Percentiles rank a stretch among this genome's conserved stretches.
Conservation (phyloP, 1,140 invertebrate species). For the Plectrocnemia conspersa region DNA sequence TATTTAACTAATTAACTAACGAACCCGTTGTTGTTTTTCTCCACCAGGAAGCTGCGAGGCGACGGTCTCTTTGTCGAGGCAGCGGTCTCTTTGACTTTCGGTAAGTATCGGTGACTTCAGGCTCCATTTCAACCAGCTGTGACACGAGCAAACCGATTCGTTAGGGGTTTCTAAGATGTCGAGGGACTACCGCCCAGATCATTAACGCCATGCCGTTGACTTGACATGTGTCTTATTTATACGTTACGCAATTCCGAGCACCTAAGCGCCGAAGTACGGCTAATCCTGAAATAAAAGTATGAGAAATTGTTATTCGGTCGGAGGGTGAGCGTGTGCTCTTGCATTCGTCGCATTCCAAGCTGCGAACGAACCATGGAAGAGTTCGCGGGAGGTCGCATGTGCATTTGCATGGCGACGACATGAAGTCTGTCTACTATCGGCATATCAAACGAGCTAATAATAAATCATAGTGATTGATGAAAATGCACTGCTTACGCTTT, state of each 20-base stretch:
- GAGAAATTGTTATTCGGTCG: too few species aligned
- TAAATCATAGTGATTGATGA: conserved; percentile 4
- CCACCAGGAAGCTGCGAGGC: too few species aligned
- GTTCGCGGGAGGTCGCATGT: conserved; percentile 4
- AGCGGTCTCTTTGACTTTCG: conserved; percentile 4
- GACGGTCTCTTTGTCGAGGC: background rate
- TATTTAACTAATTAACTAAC: too few species aligned
- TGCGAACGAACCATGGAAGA: too few species aligned
- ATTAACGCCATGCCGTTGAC: conserved; percentile 8
- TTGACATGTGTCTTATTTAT: too few species aligned
- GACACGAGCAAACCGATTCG: background rate
- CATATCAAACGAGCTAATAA: background rate
- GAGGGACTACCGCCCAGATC: conserved; percentile 4
- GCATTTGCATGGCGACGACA: background rate
- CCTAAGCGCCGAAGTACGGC: background rate
- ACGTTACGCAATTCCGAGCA: too few species aligned
- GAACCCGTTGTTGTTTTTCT: too few species aligned
- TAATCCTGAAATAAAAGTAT: background rate
- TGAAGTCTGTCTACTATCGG: background rate
- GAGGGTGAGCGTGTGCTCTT: too few species aligned
- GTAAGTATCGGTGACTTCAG: background rate
- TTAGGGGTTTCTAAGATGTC: conserved; percentile 1
- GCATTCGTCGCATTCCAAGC: too few species aligned
- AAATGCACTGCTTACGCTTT: too few species aligned
- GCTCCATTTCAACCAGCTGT: conserved; percentile 11